Evolutionary conservation across 2,113 vertebrate species (phyloP).

Genomic region (Poeciliopsis occidentalis): DNA sequence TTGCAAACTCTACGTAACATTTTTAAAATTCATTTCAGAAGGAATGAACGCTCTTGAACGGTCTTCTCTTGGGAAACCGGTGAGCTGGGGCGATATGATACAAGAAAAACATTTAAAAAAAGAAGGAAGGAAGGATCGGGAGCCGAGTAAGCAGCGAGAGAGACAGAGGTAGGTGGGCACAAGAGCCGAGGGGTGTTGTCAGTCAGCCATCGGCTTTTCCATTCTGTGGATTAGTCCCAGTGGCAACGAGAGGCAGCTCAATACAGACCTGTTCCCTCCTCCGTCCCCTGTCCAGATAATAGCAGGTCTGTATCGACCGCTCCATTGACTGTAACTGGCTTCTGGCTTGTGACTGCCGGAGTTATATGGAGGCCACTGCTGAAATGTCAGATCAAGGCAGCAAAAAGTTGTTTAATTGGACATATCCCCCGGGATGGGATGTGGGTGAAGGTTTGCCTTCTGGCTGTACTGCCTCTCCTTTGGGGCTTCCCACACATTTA

Average conservation of each 20-base stretch:
- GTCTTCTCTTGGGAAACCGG: neutral
- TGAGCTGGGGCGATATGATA: neutral
- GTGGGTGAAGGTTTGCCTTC: conserved; percentile 41
- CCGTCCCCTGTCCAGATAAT: conserved; percentile 66
- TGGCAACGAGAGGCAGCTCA: conserved; percentile 62
- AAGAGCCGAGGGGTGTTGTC: conserved; percentile 60
- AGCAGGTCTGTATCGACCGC: conserved; percentile 58
- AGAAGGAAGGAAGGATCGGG: neutral
- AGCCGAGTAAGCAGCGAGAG: conserved; percentile 34
- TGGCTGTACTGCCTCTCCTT: conserved; percentile 23
- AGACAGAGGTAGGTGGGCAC: conserved; percentile 26
- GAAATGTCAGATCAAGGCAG: conserved; percentile 53
- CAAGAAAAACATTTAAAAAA: neutral
- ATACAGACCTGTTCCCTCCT: conserved; percentile 60
- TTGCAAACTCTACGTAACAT: neutral
- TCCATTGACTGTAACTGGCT: conserved; percentile 62
- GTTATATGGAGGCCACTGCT: conserved; percentile 52
- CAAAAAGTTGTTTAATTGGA: conserved; percentile 56
- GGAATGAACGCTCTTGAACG: neutral
- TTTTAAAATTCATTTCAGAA: neutral
- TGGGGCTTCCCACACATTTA: conserved; percentile 45
- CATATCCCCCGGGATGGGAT: conserved; percentile 26
- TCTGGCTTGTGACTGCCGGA: conserved; percentile 35
- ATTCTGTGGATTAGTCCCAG: conserved; percentile 66
- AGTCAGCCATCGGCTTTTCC: conserved; percentile 68